Conservation (phyloP, 2,888 invertebrate genomes). For the Temnothorax unifasciatus region DNA sequence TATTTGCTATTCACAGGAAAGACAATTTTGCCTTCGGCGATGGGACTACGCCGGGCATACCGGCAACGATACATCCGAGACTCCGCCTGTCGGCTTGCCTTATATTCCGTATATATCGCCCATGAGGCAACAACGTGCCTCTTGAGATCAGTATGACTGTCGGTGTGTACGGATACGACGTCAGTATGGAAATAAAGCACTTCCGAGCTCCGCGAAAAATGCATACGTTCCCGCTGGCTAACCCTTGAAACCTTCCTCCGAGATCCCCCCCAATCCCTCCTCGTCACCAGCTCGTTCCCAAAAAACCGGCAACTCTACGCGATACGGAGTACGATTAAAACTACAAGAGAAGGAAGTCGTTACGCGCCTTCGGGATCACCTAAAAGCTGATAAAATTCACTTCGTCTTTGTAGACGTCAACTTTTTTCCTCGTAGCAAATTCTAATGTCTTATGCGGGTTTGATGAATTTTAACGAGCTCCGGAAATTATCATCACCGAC, state of each 20-base stretch:
- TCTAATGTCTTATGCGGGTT: conserved; percentile 8
- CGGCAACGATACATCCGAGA: conserved; percentile 76
- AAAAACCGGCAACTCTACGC: conserved; percentile 55
- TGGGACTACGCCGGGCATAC: conserved; percentile 61
- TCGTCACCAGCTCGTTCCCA: conserved; percentile 63
- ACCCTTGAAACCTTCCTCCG: conserved; percentile 69
- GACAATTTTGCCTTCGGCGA: conserved; percentile 71
- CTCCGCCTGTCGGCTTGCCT: conserved; percentile 59
- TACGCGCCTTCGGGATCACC: conserved; percentile 59
- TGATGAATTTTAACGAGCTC: conserved; percentile 44
- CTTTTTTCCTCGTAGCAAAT: conserved; percentile 47
- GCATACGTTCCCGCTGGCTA: conserved; percentile 74
- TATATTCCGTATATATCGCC: conserved; percentile 76
- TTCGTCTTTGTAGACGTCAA: conserved; percentile 43
- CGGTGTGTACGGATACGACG: conserved; percentile 74
- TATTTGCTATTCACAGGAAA: conserved; percentile 66
- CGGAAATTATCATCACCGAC: conserved; percentile 17
- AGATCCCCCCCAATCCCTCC: conserved; percentile 69
- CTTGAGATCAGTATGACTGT: conserved; percentile 79
- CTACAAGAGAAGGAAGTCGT: conserved; percentile 72
- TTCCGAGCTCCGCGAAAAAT: conserved; percentile 80
- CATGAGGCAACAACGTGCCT: conserved; percentile 77
- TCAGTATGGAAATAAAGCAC: conserved; percentile 83
- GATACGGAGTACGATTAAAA: conserved; percentile 69
- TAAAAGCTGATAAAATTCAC: conserved; percentile 66